phyloP scores from a whole-genome alignment of 2,797 vertebrate genomes.

The Oryzias sinensis region DNA sequence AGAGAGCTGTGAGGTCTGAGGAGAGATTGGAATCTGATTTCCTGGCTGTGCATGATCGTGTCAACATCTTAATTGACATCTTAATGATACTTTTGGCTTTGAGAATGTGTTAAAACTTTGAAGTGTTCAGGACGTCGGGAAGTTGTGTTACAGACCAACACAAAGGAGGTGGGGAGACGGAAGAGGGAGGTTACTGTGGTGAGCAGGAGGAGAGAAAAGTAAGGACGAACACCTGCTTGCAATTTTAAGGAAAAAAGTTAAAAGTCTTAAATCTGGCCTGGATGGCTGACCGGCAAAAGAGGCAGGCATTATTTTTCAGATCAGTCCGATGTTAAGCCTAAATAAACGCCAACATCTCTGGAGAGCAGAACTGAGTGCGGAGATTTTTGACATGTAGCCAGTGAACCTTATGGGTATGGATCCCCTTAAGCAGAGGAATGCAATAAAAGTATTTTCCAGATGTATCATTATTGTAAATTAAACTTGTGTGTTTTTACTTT shows the following conservation, averaged over 20 bases:
- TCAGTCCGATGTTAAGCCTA: slow-evolving; percentile 69
- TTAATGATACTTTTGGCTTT: slow-evolving; percentile 57
- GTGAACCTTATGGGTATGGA: slow-evolving; percentile 23
- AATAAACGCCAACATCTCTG: slow-evolving; percentile 60
- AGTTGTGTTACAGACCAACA: slow-evolving; percentile 54
- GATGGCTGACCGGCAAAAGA: slow-evolving; percentile 63
- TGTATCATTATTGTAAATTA: slow-evolving; percentile 32
- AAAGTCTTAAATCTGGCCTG: slow-evolving; percentile 56
- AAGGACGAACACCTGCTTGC: slow-evolving; percentile 78
- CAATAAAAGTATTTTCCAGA: slow-evolving; percentile 50
- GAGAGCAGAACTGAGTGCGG: slow-evolving; percentile 45
- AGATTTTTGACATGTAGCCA: slow-evolving; percentile 56
- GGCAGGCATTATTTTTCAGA: slow-evolving; percentile 72
- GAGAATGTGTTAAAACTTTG: slow-evolving; percentile 45
- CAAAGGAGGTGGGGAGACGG: slow-evolving; percentile 31
- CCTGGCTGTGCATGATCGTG: slow-evolving; percentile 48
- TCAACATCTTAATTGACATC: slow-evolving; percentile 54
- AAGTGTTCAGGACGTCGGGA: slow-evolving; percentile 51
- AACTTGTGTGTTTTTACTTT: slow-evolving; percentile 30
- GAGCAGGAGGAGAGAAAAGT: slow-evolving; percentile 53
- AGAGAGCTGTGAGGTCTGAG: slow-evolving; percentile 31
- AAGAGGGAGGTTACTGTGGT: slow-evolving; percentile 35
- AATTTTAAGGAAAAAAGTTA: slow-evolving; percentile 72
- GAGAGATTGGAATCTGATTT: slow-evolving; percentile 61
- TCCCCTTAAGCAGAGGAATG: slow-evolving; percentile 27